Conservation (phyloP, 2,113 vertebrate species). For the Perognathus longimembris region DNA sequence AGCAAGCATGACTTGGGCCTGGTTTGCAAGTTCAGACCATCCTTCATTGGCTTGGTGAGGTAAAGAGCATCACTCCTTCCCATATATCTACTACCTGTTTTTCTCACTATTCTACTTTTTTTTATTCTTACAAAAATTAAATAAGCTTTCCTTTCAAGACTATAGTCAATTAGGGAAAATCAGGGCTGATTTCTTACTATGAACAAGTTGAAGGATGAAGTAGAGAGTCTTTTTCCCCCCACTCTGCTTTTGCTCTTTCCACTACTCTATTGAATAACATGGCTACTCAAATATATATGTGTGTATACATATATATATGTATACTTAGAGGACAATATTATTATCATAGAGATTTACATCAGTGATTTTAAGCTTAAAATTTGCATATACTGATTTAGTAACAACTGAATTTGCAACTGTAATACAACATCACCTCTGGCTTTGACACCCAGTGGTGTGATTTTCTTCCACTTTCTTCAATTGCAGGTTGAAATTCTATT, state of each 20-base stretch:
- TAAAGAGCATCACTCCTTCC: neutral
- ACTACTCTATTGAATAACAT: neutral
- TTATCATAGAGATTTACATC: neutral
- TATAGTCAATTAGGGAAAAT: neutral
- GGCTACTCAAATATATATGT: neutral
- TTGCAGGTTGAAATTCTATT: constrained; percentile 48
- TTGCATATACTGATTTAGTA: neutral
- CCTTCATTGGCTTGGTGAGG: neutral
- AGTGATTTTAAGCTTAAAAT: neutral
- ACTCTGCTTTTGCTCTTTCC: neutral
- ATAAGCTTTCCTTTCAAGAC: neutral
- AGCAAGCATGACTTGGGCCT: neutral
- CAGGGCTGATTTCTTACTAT: neutral
- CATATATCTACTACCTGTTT: accelerated
- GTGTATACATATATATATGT: too few species aligned
- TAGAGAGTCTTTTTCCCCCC: neutral
- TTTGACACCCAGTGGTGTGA: neutral
- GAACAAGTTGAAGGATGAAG: neutral
- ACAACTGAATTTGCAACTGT: neutral
- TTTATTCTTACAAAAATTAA: neutral
- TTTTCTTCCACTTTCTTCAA: constrained; percentile 40
- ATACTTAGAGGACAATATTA: neutral
- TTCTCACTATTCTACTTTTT: neutral
- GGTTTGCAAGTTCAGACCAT: neutral
- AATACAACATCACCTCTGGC: neutral